Evolutionary conservation across 2,113 vertebrate species (phyloP), one percentile per base, ranked within the genome.

Genomic region (Pagrus major): DNA sequence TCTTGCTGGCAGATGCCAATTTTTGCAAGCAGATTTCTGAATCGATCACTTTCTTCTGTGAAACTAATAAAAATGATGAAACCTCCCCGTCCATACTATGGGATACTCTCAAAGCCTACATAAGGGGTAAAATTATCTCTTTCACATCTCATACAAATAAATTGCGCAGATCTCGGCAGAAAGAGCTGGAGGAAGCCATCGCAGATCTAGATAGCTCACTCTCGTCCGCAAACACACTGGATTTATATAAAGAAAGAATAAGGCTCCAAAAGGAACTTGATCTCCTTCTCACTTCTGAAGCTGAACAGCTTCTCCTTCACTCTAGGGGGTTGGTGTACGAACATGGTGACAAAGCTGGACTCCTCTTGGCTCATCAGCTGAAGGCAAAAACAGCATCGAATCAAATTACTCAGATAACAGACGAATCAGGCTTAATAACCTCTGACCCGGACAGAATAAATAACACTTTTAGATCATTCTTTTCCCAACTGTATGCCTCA

Each of bases 1-100:
- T 75, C 25, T 49, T 61, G 3, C 37, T 67, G 8, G 35, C 51
- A 2, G 42, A 49, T 8, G 27, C 52, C 2, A 49, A 31, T 42
- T 69, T 77, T 31, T 59, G 42, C 6, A 49, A 61, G 1, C 4
- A 69, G 8, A 18, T 75, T 3, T 71, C 78, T 33, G 61, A 80
- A 23, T 58, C 70, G 0, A 73, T 74, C 6, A 41, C 31, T 3
- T 81, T 75, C 9, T 76, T 76, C 14, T 82, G 65, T 51, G 55
- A 75, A 23, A 75, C 47, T 11, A 75, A 69, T 29, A 61, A 55
- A n/a, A 69, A 55, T 18, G 1, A 35, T n/a, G 64, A 52, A 12
- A 69, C 54, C n/a, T n/a, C 5, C 49, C 63, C 6, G n/a, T n/a
- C n/a, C n/a, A n/a, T 61, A 18, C 5, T 70, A 25, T 76, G 63